phyloP scores from a whole-genome alignment of 2,797 vertebrate genomes.

The Pangasius larnaudii region DNA sequence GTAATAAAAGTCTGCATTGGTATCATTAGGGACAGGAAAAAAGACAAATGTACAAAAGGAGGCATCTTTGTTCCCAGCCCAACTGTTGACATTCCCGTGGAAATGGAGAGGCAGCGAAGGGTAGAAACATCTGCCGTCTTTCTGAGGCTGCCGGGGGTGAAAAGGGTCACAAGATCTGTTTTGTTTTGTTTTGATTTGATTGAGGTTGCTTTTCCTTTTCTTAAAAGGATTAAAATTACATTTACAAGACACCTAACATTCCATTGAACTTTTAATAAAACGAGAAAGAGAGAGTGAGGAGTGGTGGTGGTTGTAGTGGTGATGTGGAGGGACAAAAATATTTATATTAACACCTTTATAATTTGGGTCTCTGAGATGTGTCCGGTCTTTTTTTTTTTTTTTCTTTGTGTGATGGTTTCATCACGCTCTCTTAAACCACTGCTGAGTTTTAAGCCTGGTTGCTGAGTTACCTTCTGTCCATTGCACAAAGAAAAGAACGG shows the following conservation, averaged over 20 bases:
- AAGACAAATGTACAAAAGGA: constrained; percentile 89
- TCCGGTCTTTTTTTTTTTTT: constrained; percentile 71
- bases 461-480: constrained; percentile 46
- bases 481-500: constrained; percentile 38
- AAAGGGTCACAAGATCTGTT: constrained; percentile 77
- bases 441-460: constrained; percentile 36
- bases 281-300: constrained; percentile 78
- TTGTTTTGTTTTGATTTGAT: constrained; percentile 62
- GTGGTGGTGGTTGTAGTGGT: constrained; percentile 65
- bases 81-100: constrained; percentile 87
- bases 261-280: constrained; percentile 92
- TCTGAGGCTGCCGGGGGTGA: constrained; percentile 77
- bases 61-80: constrained; percentile 87
- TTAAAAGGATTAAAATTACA: constrained; percentile 95
- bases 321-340: constrained; percentile 70
- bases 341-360: constrained; percentile 79
- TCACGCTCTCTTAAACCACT: constrained; percentile 65
- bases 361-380: constrained; percentile 76
- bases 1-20: constrained; percentile 83
- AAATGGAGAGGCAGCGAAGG: constrained; percentile 81
- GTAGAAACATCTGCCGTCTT: constrained; percentile 76
- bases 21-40: constrained; percentile 85
- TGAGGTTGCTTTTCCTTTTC: constrained; percentile 69
- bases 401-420: constrained; percentile 75
- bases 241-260: constrained; percentile 95